Conservation (phyloP, 2,113 vertebrate genomes). For the Chauna torquata region DNA sequence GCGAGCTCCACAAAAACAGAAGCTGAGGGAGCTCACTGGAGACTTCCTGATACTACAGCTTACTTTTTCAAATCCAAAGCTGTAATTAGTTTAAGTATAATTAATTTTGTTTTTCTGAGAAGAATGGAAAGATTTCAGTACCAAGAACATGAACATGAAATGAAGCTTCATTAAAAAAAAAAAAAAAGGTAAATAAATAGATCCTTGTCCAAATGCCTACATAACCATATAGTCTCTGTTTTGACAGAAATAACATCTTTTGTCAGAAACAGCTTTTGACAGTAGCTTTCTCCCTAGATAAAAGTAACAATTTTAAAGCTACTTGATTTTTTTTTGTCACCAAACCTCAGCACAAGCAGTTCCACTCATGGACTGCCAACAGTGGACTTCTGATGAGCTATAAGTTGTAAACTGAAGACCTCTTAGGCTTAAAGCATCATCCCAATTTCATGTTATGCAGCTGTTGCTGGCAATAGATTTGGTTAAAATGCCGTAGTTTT, state of each 20-base stretch:
- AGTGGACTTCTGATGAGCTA: not conserved
- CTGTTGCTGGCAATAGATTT: not conserved
- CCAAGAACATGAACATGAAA: not conserved
- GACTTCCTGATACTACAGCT: not conserved
- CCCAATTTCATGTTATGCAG: not conserved
- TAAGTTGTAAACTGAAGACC: not conserved
- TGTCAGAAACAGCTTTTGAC: slow-evolving; percentile 30
- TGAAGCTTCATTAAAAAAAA: not conserved
- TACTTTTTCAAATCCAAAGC: not conserved
- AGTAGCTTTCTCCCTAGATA: not conserved
- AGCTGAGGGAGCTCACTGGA: not conserved
- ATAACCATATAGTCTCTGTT: not conserved
- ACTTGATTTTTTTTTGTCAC: not conserved
- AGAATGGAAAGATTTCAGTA: not conserved
- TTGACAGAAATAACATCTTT: slow-evolving; percentile 25
- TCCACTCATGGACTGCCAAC: not conserved
- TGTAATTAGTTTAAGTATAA: not conserved
- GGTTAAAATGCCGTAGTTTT: not conserved
- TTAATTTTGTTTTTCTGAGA: not conserved
- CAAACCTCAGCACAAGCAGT: not conserved
- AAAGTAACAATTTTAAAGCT: not conserved
- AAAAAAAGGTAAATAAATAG: not conserved
- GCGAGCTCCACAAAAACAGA: not conserved
- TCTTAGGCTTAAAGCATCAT: not conserved
- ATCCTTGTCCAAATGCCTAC: not conserved